These are phyloP conservation scores for Drosophila anomelani DNA, from an alignment of 2,888 invertebrate species.

Conservation along the genomic window DNA sequence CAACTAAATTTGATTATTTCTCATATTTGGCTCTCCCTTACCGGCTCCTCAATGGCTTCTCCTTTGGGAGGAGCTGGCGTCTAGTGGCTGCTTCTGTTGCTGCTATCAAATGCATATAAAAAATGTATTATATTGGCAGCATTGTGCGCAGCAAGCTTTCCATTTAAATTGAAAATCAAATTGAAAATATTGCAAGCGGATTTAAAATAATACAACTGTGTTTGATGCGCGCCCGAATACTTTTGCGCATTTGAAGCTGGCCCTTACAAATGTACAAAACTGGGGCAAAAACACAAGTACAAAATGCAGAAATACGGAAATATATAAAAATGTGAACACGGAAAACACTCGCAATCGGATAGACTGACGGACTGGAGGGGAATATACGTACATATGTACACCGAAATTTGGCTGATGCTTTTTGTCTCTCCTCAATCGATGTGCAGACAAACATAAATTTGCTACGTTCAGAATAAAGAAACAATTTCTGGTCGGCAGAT, in stretches of 20 bases:
- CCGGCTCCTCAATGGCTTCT: not conserved
- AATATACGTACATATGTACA: slow-evolving; percentile 6
- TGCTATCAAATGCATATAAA: slow-evolving; percentile 23
- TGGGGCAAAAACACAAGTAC: slow-evolving; percentile 21
- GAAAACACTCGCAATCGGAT: slow-evolving; percentile 29
- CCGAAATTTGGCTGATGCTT: slow-evolving; percentile 64
- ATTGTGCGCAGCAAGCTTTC: slow-evolving; percentile 48
- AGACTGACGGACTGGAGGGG: slow-evolving; percentile 11
- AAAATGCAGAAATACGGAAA: slow-evolving; percentile 32
- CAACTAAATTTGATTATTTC: slow-evolving; percentile 36
- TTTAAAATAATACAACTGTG: slow-evolving; percentile 72
- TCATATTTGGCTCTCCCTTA: slow-evolving; percentile 15
- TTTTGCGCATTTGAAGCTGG: slow-evolving; percentile 64
- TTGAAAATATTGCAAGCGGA: slow-evolving; percentile 78
- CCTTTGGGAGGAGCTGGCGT: not conserved
- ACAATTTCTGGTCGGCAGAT: slow-evolving; percentile 60
- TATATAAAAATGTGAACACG: slow-evolving; percentile 49
- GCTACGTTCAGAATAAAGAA: slow-evolving; percentile 58
- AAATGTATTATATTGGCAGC: slow-evolving; percentile 31
- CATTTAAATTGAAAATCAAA: slow-evolving; percentile 69
- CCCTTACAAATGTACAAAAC: slow-evolving; percentile 38
- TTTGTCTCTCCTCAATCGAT: slow-evolving; percentile 54
- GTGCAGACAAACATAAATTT: slow-evolving; percentile 55
- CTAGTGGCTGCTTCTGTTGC: not conserved
- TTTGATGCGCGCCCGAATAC: slow-evolving; percentile 61